Evolutionary conservation across 2,113 vertebrate species (phyloP).

Genomic region (Stegastes partitus): DNA sequence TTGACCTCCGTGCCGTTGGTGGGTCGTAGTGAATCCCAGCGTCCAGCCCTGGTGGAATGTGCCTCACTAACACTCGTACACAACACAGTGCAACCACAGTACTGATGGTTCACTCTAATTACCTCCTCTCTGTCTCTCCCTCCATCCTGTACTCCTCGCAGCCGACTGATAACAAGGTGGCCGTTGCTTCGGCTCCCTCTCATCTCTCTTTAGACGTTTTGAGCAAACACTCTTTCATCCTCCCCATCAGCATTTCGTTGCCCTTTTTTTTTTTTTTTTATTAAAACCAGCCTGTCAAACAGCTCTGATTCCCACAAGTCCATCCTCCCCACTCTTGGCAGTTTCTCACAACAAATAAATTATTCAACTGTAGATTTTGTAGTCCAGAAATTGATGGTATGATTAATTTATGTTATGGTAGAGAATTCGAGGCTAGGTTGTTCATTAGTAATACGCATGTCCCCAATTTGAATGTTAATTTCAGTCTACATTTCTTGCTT

Average conservation of each 20-base stretch:
- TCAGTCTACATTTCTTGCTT: not conserved
- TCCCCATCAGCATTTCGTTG: conserved; percentile 45
- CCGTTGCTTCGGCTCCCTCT: conserved; percentile 53
- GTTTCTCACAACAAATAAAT: conserved; percentile 72
- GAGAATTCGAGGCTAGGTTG: conserved; percentile 26
- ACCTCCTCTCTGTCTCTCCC: conserved; percentile 25
- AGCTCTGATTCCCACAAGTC: conserved; percentile 55
- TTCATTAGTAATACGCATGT: conserved; percentile 34
- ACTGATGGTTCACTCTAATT: conserved; percentile 30
- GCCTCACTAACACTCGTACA: conserved; percentile 22
- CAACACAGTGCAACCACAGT: not conserved
- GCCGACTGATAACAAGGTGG: conserved; percentile 55
- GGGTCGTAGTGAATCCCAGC: conserved; percentile 47
- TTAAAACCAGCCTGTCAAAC: conserved; percentile 63
- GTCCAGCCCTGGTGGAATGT: conserved; percentile 55
- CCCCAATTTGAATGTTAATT: conserved; percentile 39
- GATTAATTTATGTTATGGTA: conserved; percentile 68
- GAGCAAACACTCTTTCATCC: conserved; percentile 71
- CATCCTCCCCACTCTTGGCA: conserved; percentile 39
- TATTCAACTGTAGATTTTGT: conserved; percentile 73
- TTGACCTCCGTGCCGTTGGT: conserved; percentile 58
- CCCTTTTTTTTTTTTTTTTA: too few species aligned
- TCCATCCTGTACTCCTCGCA: conserved; percentile 17
- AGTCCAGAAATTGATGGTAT: conserved; percentile 65
- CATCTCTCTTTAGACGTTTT: conserved; percentile 55